Conservation (phyloP, 2,888 invertebrate genomes). For the Pterobdella sp. region DNA sequence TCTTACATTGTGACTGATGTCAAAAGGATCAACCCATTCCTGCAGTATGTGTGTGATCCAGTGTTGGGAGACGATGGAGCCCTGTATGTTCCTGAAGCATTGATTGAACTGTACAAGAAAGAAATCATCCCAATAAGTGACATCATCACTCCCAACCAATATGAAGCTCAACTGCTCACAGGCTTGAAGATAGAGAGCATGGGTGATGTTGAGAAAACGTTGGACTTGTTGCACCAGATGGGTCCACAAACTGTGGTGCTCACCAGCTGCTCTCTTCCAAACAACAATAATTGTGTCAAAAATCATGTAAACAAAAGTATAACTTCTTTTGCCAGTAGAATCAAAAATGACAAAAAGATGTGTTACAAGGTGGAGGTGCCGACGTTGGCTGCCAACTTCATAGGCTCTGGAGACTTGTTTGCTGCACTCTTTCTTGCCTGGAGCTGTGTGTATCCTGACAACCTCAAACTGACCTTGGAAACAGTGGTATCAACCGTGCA, state of each 20-base stretch:
- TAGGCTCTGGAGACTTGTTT: constrained; percentile 90
- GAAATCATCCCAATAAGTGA: constrained; percentile 80
- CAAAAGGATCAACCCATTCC: constrained; percentile 67
- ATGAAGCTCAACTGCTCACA: constrained; percentile 75
- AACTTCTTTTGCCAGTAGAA: no score
- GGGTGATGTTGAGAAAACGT: constrained; percentile 66
- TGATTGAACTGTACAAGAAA: constrained; percentile 78
- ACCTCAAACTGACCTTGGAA: constrained; percentile 57
- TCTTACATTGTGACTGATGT: constrained; percentile 68
- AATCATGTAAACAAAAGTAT: no score
- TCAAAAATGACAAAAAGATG: constrained; percentile 32
- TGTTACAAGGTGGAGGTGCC: constrained; percentile 60
- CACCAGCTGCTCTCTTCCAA: constrained; percentile 65
- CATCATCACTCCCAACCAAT: constrained; percentile 92
- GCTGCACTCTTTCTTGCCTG: constrained; percentile 70
- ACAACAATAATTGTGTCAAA: no score
- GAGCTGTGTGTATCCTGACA: constrained; percentile 43
- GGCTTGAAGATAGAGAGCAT: constrained; percentile 64
- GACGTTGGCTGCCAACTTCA: constrained; percentile 68
- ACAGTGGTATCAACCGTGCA: constrained; percentile 75
- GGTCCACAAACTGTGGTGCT: constrained; percentile 77
- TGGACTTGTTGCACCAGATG: constrained; percentile 68
- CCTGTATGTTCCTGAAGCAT: constrained; percentile 81
- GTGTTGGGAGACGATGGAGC: constrained; percentile 92
- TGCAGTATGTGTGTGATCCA: constrained; percentile 92